A percentile compares a stretch with the other conserved stretches of the same genome.
phyloP scores from a whole-genome alignment of 1,140 invertebrate genomes.

The Platyscapa corneri region DNA sequence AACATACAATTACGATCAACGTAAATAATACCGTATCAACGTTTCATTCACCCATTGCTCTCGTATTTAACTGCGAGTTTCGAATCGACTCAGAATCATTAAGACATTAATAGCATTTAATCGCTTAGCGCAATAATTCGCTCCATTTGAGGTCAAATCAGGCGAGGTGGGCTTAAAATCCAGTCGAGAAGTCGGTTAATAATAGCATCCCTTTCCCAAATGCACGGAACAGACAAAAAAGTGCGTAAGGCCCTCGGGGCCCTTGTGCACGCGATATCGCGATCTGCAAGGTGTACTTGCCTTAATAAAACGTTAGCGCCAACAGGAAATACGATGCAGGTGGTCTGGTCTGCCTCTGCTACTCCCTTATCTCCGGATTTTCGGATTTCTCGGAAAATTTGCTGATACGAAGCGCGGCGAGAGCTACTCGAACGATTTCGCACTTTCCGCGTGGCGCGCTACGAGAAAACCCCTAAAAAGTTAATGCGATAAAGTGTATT shows the following conservation, averaged over 20 bases:
- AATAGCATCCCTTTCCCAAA: background rate
- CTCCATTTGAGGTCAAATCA: background rate
- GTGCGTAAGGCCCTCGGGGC: conserved; percentile 4
- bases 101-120: conserved; percentile 11
- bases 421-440: background rate
- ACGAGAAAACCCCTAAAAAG: too few species aligned
- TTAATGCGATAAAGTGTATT: too few species aligned
- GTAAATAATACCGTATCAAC: background rate
- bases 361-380: background rate
- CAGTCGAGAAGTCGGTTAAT: background rate
- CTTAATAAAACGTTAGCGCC: conserved; percentile 27
- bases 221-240: background rate
- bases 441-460: background rate
- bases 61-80: background rate
- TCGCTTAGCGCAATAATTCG: conserved; percentile 15
- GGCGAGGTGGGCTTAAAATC: background rate
- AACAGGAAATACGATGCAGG: conserved; percentile 20
- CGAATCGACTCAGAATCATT: background rate
- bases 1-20: background rate
- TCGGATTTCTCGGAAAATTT: background rate
- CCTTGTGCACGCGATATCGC: conserved; percentile 19
- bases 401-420: background rate
- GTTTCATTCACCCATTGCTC: background rate
- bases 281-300: background rate
- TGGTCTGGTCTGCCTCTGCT: background rate